A percentile compares a stretch with the other conserved stretches of the same genome.
phyloP scores from a whole-genome alignment of 2,113 vertebrate species.

The Saguinus imperator region DNA sequence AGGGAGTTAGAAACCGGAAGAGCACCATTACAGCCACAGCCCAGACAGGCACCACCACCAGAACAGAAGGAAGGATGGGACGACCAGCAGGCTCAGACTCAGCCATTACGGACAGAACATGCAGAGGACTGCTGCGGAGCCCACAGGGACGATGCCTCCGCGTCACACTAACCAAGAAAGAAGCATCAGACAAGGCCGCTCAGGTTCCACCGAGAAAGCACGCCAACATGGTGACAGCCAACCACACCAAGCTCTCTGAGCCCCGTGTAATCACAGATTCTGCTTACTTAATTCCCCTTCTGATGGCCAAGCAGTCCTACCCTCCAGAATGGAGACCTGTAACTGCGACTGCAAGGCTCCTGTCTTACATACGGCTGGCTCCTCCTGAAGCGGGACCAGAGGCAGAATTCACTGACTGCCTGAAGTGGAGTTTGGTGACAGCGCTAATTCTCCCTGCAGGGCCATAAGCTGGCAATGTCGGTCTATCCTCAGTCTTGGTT shows the following conservation, averaged over 20 bases:
- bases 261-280: neutral
- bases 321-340: neutral
- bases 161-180: neutral
- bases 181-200: neutral
- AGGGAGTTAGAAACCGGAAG: neutral
- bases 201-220: neutral
- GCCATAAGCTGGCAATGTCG: neutral
- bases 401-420: neutral
- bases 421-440: neutral
- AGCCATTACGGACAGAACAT: neutral
- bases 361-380: neutral
- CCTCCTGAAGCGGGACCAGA: neutral
- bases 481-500: neutral
- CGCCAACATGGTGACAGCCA: neutral
- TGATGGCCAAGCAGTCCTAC: neutral
- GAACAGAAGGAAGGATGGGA: neutral
- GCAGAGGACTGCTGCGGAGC: neutral
- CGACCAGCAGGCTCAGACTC: neutral
- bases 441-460: neutral
- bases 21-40: neutral
- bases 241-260: neutral
- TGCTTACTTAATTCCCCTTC: neutral
- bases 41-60: neutral
- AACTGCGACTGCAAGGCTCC: neutral
- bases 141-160: neutral